Base-by-base conservation (phyloP, 2,113 vertebrate genomes). In the Eulemur macaco region DNA sequence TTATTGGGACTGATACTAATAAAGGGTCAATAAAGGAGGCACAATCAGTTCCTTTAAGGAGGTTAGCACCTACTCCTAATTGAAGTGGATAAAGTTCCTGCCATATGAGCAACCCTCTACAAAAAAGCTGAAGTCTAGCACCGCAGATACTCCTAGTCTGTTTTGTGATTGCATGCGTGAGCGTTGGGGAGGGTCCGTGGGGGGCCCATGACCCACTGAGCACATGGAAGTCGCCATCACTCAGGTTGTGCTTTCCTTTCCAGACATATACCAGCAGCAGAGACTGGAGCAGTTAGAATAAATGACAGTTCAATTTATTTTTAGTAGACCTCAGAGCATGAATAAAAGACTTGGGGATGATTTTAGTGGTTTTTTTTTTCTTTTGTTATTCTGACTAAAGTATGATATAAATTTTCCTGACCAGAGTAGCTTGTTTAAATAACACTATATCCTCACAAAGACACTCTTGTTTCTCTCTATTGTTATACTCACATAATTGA, bases 271-370 rank as follows among this genome's bases (percentile, higher is more conserved):
- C 17, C 60, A 69, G 21, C 54, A 58, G 21, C 29, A 14, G 25
- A 78, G 17, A 25, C 3, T 78, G 80, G 6, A 83, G 25, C 9
- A 25, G 39, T 60, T 60, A 69, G 52, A 52, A 88, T 82, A 90
- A 92, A 80, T 52, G 45, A 21, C 47, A 52, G 39, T 68, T 93
- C 56, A 64, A 13, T 93, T 97, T 58, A 76, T 85, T 92, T 88
- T 96, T 88, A 95, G 66, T 92, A 91, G 88, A 68, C 37, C 78
- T 86, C 47, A 77, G 54, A 56, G 47, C 87, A 37, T 73, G 31
- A 95, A 83, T 92, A 95, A 91, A 92, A n/a, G 23, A 89, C 63
- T 66, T 83, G 34, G 73, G 91, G 69, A 93, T 94, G 60, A 89
- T 68, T 94, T 94, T 64, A 73, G 23, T 78, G 23, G 21, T 78